Conservation (phyloP, 2,113 vertebrate species). For the Etheostoma cragini region DNA sequence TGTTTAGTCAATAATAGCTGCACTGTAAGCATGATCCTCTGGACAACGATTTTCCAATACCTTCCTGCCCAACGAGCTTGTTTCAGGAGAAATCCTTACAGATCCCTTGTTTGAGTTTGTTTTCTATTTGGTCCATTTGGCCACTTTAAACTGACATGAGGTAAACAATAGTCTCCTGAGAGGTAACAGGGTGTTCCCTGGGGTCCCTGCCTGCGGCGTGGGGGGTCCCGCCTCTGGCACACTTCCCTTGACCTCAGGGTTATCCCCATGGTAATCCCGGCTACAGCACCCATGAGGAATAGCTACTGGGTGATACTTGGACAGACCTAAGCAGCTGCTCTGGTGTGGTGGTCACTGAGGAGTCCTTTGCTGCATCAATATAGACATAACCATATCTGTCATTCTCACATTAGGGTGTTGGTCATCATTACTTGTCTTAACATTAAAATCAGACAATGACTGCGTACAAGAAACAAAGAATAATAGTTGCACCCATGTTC, state of each 20-base stretch:
- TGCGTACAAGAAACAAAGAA: background rate
- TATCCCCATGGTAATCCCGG: constrained; percentile 79
- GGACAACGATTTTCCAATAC: background rate
- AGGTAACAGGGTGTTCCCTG: constrained; percentile 39
- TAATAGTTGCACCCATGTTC: constrained; percentile 5
- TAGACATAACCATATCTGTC: background rate
- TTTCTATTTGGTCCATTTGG: constrained; percentile 14
- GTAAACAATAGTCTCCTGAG: constrained; percentile 65
- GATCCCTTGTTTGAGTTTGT: constrained; percentile 15
- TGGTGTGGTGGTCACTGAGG: constrained; percentile 6
- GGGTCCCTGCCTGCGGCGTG: constrained; percentile 56
- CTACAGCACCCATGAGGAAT: constrained; percentile 71
- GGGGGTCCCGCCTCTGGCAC: constrained; percentile 75
- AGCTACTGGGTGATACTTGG: constrained; percentile 71
- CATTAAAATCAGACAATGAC: background rate
- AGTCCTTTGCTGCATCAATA: constrained; percentile 1
- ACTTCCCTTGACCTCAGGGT: constrained; percentile 81
- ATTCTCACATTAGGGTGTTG: constrained; percentile 16
- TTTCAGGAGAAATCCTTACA: constrained; percentile 1
- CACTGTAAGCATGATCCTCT: background rate
- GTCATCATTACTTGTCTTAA: background rate
- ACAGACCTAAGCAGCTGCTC: constrained; percentile 30
- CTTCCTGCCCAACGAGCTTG: background rate
- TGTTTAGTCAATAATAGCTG: background rate
- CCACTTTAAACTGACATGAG: constrained; percentile 36